phyloP scores from a whole-genome alignment of 1,140 invertebrate species.

The Tetragnatha versicolor region DNA sequence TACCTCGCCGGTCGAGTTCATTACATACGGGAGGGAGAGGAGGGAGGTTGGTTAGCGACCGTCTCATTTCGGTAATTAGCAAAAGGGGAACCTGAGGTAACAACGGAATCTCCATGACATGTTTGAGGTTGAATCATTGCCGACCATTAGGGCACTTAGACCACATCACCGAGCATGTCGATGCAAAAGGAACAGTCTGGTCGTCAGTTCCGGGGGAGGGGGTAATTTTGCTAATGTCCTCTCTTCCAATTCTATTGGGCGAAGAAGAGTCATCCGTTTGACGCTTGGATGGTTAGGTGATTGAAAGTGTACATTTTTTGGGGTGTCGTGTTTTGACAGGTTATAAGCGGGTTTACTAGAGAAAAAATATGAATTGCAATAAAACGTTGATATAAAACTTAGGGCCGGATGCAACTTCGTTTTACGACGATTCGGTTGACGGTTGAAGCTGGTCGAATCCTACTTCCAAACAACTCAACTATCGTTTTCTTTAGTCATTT shows the following conservation, averaged over 20 bases:
- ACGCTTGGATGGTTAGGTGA: too few species aligned
- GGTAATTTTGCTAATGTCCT: slow-evolving; percentile 44
- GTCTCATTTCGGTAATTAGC: slow-evolving; percentile 45
- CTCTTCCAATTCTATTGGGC: slow-evolving; percentile 5
- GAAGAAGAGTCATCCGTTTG: too few species aligned
- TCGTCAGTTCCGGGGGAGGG: slow-evolving; percentile 22
- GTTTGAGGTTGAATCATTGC: slow-evolving; percentile 49
- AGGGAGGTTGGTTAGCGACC: slow-evolving; percentile 27
- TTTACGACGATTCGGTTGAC: too few species aligned
- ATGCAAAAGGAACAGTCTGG: slow-evolving; percentile 39
- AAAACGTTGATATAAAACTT: too few species aligned
- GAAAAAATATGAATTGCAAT: too few species aligned
- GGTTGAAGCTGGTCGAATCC: too few species aligned
- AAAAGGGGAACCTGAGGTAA: slow-evolving; percentile 8
- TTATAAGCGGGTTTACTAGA: too few species aligned
- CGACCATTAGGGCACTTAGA: slow-evolving; percentile 42
- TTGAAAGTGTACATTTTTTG: too few species aligned
- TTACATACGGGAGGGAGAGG: slow-evolving; percentile 1
- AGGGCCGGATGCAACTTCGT: too few species aligned
- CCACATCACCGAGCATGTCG: slow-evolving; percentile 30
- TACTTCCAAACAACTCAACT: too few species aligned
- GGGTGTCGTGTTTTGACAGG: too few species aligned
- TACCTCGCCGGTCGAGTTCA: slow-evolving; percentile 18
- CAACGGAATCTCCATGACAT: slow-evolving; percentile 33
- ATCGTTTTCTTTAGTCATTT: too few species aligned